Conservation (phyloP, 2,113 vertebrate genomes). For the Cisticola juncidis region DNA sequence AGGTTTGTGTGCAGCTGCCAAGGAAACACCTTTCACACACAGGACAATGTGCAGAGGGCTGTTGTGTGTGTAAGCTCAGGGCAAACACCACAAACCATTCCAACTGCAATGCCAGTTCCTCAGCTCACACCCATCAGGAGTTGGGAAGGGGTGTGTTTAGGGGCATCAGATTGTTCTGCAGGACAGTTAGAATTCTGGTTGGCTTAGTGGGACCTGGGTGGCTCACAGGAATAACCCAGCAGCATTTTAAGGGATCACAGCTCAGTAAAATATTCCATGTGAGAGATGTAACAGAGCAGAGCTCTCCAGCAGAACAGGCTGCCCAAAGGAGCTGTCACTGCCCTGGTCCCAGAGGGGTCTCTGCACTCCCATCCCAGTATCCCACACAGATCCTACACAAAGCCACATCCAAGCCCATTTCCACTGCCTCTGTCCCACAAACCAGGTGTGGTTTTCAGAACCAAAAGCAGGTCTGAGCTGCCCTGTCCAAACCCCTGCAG, state of each 20-base stretch:
- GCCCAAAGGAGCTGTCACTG: not conserved
- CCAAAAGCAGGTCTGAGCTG: not conserved
- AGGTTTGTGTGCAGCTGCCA: not conserved
- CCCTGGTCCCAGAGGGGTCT: not conserved
- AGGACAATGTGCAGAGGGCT: not conserved
- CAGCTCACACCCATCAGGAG: rapidly evolving
- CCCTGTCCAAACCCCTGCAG: not conserved
- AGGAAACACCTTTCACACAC: not conserved
- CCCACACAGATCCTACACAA: not conserved
- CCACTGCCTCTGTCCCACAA: not conserved
- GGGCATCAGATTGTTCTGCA: not conserved
- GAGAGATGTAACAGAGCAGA: not conserved
- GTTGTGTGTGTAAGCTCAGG: not conserved
- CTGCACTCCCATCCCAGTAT: not conserved
- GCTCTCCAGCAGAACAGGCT: not conserved
- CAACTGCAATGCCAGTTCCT: not conserved
- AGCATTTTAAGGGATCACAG: not conserved
- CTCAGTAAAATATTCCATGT: not conserved
- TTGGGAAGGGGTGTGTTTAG: not conserved
- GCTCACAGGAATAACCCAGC: not conserved
- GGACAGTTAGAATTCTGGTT: not conserved
- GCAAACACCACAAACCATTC: not conserved
- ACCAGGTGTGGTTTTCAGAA: not conserved
- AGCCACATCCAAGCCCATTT: not conserved
- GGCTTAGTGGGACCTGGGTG: not conserved